Percentiles rank a stretch among this genome's conserved stretches.
These are phyloP conservation scores for Camponotus fellah DNA, from an alignment of 2,888 invertebrate genomes.

Conservation along the genomic window DNA sequence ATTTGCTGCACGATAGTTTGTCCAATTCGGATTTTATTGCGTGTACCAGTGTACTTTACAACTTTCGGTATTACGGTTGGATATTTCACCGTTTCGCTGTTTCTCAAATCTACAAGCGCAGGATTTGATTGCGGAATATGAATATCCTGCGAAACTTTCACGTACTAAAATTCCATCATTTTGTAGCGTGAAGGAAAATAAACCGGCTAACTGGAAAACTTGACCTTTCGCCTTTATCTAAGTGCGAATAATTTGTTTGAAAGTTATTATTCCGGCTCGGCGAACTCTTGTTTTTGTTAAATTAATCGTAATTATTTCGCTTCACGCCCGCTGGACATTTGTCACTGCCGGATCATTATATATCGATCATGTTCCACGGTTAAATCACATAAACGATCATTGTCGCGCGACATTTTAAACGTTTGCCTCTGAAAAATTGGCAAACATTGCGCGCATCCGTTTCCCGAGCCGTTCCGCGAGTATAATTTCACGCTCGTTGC, in stretches of 20 bases:
- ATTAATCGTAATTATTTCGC: constrained; percentile 44
- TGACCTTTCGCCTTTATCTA: constrained; percentile 40
- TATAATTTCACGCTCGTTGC: constrained; percentile 35
- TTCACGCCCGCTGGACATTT: constrained; percentile 24
- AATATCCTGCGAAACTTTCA: constrained; percentile 23
- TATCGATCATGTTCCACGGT: not conserved
- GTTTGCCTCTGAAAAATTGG: constrained; percentile 21
- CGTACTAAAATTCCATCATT: not conserved
- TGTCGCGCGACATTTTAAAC: not conserved
- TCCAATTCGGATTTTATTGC: constrained; percentile 51
- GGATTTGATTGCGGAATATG: constrained; percentile 21
- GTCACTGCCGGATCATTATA: constrained; percentile 3
- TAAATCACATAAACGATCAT: not conserved
- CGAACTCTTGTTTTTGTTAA: constrained; percentile 31
- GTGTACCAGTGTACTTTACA: constrained; percentile 21
- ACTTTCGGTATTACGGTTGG: constrained; percentile 35
- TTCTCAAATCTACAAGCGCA: constrained; percentile 30
- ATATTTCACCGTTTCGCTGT: constrained; percentile 35
- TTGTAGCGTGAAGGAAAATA: not conserved
- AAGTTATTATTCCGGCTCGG: constrained; percentile 34
- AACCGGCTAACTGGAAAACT: not conserved
- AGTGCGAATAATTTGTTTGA: constrained; percentile 26
- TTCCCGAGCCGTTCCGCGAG: not conserved
- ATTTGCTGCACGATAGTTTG: constrained; percentile 36
- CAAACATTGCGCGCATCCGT: not conserved